A percentile compares a stretch with the other conserved stretches of the same genome.
These are phyloP conservation scores for Pseudomyrmex sp. DNA, from an alignment of 1,140 invertebrate species.

Conservation along the genomic window DNA sequence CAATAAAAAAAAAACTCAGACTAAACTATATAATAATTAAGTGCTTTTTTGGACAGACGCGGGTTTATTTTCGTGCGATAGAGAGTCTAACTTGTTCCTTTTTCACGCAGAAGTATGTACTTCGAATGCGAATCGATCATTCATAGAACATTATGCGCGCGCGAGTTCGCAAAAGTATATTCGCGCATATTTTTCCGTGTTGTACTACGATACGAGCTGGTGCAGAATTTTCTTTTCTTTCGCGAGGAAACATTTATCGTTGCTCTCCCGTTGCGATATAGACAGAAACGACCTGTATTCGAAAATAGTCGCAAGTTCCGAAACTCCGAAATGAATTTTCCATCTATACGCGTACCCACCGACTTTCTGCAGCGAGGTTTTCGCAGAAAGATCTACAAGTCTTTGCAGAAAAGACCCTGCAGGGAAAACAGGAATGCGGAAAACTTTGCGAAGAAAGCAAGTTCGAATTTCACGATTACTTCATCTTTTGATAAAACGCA, in stretches of 20 bases:
- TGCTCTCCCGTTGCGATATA: neutral
- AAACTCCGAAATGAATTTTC: conserved; percentile 25
- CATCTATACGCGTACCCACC: neutral
- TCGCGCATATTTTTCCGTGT: neutral
- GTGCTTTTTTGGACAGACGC: too few species aligned
- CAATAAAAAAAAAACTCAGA: too few species aligned
- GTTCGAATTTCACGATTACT: conserved; percentile 3
- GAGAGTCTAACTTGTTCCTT: neutral
- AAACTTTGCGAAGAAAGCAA: neutral
- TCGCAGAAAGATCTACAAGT: neutral
- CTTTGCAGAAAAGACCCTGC: neutral
- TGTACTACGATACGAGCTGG: neutral
- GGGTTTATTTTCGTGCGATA: too few species aligned
- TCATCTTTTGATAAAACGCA: conserved; percentile 5
- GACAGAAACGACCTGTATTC: neutral
- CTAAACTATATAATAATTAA: too few species aligned
- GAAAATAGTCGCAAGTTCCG: neutral
- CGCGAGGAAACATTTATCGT: conserved; percentile 18
- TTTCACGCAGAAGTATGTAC: neutral
- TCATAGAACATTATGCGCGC: neutral
- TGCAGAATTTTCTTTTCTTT: conserved; percentile 35
- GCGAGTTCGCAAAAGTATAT: neutral
- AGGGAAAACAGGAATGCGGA: neutral
- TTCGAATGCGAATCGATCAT: neutral
- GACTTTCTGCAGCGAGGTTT: neutral